Conservation (phyloP, 2,113 vertebrate species). For the Pelobates fuscus region DNA sequence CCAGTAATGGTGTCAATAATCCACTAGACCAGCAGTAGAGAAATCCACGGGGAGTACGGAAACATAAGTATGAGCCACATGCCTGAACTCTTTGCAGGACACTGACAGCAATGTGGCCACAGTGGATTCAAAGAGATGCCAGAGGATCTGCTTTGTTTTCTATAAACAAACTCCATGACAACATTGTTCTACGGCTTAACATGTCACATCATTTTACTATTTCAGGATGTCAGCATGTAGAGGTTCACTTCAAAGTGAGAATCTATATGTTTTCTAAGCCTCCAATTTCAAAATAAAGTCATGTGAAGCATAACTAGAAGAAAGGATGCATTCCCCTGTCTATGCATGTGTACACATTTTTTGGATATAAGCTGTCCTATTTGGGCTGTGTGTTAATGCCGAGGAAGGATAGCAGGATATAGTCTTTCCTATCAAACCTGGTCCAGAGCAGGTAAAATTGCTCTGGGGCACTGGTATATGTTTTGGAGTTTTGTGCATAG, state of each 20-base stretch:
- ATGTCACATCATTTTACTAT: conserved; percentile 27
- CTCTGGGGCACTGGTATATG: too few relatives aligned
- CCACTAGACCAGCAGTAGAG: background rate
- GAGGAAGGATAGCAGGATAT: too few relatives aligned
- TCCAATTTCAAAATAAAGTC: background rate
- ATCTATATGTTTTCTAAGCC: background rate
- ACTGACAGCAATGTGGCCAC: conserved; percentile 20
- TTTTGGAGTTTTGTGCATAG: too few relatives aligned
- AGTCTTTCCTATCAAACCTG: too few relatives aligned
- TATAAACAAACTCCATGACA: conserved; percentile 35
- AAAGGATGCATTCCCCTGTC: too few relatives aligned
- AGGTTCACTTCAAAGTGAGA: conserved; percentile 8
- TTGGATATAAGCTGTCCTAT: too few relatives aligned
- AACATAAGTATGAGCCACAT: background rate
- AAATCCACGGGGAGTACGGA: background rate
- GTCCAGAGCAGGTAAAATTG: too few relatives aligned
- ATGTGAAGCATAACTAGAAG: background rate
- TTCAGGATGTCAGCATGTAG: conserved; percentile 3
- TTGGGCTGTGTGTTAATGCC: too few relatives aligned
- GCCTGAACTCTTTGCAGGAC: background rate
- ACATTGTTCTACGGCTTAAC: conserved; percentile 2
- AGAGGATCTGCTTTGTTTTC: conserved; percentile 22
- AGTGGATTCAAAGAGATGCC: conserved; percentile 8
- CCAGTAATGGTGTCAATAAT: background rate
- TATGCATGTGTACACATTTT: too few relatives aligned